Evolutionary conservation across 2,888 invertebrate species (phyloP).

Genomic region (Pediacus dermestoides): DNA sequence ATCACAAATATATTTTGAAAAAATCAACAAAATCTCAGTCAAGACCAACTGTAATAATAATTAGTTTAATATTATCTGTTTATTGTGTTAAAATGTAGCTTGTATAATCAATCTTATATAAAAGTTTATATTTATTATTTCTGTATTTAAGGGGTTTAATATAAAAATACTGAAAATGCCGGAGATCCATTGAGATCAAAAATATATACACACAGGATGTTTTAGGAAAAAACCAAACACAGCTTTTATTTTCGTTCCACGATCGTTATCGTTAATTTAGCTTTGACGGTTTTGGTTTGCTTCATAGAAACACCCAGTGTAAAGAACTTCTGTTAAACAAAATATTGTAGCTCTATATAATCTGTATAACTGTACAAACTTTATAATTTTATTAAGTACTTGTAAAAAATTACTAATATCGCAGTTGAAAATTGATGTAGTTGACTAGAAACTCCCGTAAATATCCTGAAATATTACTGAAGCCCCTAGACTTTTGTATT

Average conservation of each 20-base stretch:
- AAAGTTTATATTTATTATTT: conserved; percentile 30
- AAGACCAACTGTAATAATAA: conserved; percentile 36
- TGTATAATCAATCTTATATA: too few species aligned
- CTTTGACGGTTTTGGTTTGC: too few species aligned
- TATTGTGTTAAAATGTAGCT: conserved; percentile 26
- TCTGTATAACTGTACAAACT: conserved; percentile 49
- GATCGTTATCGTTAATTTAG: too few species aligned
- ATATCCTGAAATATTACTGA: conserved; percentile 4
- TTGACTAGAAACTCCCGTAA: conserved; percentile 4
- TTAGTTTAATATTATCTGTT: conserved; percentile 25
- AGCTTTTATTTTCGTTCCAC: too few species aligned
- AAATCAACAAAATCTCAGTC: conserved; percentile 36
- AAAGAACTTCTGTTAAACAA: conserved; percentile 36
- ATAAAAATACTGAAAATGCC: conserved; percentile 39
- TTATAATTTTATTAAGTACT: conserved; percentile 22
- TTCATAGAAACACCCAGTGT: too few species aligned
- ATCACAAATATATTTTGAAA: too few species aligned
- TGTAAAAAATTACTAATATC: conserved; percentile 48
- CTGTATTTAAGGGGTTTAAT: conserved; percentile 27
- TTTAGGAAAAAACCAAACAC: too few species aligned
- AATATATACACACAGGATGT: too few species aligned
- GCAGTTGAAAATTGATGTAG: conserved; percentile 36
- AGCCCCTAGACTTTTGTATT: conserved; percentile 10
- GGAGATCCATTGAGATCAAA: conserved; percentile 32
- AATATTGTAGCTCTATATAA: conserved; percentile 39